Percentiles rank a stretch among this genome's conserved stretches.
Evolutionary conservation across 2,113 vertebrate species (phyloP).

Genomic region (Terrapene triunguis): DNA sequence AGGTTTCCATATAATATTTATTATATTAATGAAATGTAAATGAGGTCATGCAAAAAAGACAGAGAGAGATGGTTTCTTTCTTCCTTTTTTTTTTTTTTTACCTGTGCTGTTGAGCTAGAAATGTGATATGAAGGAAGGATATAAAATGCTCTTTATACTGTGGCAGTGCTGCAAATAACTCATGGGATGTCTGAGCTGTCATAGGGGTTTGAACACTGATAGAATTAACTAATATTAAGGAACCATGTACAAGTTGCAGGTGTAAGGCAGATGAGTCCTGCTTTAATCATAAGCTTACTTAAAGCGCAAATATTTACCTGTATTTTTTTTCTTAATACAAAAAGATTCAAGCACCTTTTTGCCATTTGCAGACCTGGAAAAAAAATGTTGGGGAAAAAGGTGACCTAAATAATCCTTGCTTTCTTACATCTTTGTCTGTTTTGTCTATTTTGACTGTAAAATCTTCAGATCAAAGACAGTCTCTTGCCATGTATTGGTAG

Average conservation of each 20-base stretch:
- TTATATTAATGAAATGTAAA: slow-evolving; percentile 68
- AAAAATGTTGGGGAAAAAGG: fast-evolving
- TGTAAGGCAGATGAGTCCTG: neutral
- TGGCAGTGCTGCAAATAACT: neutral
- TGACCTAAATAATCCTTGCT: neutral
- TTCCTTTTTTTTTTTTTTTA: slow-evolving; percentile 48
- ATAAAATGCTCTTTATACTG: slow-evolving; percentile 44
- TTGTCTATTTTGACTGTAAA: neutral
- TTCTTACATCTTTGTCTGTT: neutral
- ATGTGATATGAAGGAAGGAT: slow-evolving; percentile 26
- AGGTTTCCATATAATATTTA: slow-evolving; percentile 54
- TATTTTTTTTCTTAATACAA: neutral
- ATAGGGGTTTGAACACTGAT: neutral
- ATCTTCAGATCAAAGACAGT: neutral
- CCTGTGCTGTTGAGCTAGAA: slow-evolving; percentile 48
- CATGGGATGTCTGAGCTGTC: neutral
- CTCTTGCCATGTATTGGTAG: neutral
- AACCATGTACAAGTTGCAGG: neutral
- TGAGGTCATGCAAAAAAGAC: slow-evolving; percentile 53
- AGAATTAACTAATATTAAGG: neutral
- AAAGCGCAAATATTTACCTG: neutral
- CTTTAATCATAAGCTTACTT: neutral
- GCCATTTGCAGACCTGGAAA: neutral
- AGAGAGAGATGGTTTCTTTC: slow-evolving; percentile 65
- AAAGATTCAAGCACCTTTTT: neutral